Evolutionary conservation across 2,113 vertebrate species (phyloP).

Genomic region (Chlorocebus sabaeus): DNA sequence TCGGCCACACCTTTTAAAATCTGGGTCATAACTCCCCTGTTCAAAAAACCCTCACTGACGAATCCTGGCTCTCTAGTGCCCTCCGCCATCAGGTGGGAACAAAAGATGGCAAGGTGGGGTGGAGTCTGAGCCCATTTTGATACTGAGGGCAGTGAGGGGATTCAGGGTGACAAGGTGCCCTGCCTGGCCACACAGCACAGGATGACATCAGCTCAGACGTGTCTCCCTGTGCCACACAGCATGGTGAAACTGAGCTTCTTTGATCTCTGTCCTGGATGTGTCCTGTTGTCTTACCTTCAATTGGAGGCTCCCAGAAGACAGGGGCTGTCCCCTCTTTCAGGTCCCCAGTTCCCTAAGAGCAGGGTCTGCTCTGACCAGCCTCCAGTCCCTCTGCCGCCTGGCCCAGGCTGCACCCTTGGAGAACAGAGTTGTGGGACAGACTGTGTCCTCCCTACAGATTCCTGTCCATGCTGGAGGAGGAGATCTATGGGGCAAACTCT

Average conservation of each 20-base stretch:
- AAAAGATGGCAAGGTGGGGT: background rate
- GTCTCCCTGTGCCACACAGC: background rate
- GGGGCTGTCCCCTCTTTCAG: background rate
- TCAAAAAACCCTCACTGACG: background rate
- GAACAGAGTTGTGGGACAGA: background rate
- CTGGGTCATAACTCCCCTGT: background rate
- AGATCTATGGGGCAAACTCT: constrained; percentile 97
- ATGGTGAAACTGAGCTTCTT: background rate
- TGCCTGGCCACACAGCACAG: background rate
- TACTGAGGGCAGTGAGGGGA: background rate
- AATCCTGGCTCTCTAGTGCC: background rate
- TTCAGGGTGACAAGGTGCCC: background rate
- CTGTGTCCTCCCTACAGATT: constrained; percentile 85
- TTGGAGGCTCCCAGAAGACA: background rate
- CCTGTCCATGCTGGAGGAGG: constrained; percentile 99
- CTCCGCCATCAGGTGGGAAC: background rate
- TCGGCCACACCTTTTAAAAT: background rate
- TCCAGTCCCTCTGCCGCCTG: background rate
- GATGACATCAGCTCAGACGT: background rate
- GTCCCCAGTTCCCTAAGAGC: background rate
- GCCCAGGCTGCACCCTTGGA: background rate
- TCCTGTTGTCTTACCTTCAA: background rate
- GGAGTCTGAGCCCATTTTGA: background rate
- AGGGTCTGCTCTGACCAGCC: background rate
- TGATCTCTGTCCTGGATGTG: background rate